Evolutionary conservation across 2,113 vertebrate species (phyloP), one percentile per base, ranked within the genome.

Genomic region (Lota lota): DNA sequence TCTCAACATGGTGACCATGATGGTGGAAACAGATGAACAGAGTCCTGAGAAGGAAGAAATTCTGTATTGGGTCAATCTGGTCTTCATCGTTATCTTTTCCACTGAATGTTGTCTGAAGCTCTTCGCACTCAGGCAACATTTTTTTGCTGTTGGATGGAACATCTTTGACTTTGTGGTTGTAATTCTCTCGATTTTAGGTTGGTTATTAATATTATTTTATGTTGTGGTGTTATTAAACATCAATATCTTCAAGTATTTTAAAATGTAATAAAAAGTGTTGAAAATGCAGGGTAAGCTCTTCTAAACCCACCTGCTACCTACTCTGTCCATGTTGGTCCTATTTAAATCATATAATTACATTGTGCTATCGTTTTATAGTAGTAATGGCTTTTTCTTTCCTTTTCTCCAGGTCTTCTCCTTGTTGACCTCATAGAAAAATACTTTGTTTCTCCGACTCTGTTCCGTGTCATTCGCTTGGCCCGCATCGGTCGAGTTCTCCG

Each of bases 1-100:
- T 73, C 94, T 99, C 51, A 98, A 98, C 88, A 98, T 99, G 97
- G 90, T 98, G 74, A 97, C 97, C 18, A 97, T 99, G 97, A 98
- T 98, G 97, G 94, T 97, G 16, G 97, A 99, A 86, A 98, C 97
- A 0, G 95, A 96, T 0, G 93, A 97, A 65, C 95, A 99, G 87
- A 97, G 93, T 0, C 0, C 24, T 2, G 87, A 95, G 57, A 95
- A 93, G 67, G 92, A 94, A 1, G 14, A 76, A 0, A 90, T 98
- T 59, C 83, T 98, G 8, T 93, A 91, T 85, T 90, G 92, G 71
- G 89, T 98, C 78, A 96, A 98, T 75, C 72, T 97, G 22, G 61
- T 94, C 77, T 98, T 98, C 89, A 97, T 99, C 0, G 65, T 97
- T 67, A 16, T 98, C 88, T 99, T 98, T 92, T 95, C 94, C 0